Evolutionary conservation across 2,797 vertebrate genomes (phyloP).

Genomic region (Enteromius thamalakanensis): DNA sequence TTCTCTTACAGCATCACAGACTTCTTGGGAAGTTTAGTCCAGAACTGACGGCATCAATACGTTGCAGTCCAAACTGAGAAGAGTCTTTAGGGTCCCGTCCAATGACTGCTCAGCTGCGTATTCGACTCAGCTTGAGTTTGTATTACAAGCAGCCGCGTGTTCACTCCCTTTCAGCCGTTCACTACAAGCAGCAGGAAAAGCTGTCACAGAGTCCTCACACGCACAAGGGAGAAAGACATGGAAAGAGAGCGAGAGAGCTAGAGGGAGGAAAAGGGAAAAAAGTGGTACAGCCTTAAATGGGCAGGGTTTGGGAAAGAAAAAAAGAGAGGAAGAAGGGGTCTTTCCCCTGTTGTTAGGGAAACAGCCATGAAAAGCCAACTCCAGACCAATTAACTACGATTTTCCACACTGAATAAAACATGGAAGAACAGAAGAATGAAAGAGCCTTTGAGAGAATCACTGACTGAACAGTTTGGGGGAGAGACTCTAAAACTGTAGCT

Average conservation of each 20-base stretch:
- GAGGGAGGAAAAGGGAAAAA: slow-evolving; percentile 42
- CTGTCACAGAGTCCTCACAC: slow-evolving; percentile 54
- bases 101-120: slow-evolving; percentile 45
- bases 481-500: not conserved
- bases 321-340: slow-evolving; percentile 57
- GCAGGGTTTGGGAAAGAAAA: slow-evolving; percentile 70
- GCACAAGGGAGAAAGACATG: slow-evolving; percentile 19
- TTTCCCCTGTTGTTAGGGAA: slow-evolving; percentile 68
- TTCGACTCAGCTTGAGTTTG: slow-evolving; percentile 12
- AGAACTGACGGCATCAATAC: slow-evolving; percentile 14
- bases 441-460: slow-evolving; percentile 40
- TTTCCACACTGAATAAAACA: slow-evolving; percentile 68
- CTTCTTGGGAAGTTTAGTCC: slow-evolving; percentile 22
- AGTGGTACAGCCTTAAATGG: slow-evolving; percentile 81
- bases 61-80: slow-evolving; percentile 22
- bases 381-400: slow-evolving; percentile 69
- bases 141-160: slow-evolving; percentile 67
- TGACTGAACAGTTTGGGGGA: slow-evolving; percentile 28
- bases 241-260: slow-evolving; percentile 25
- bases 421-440: slow-evolving; percentile 56
- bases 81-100: slow-evolving; percentile 15
- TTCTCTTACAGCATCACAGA: slow-evolving; percentile 8
- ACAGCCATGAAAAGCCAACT: slow-evolving; percentile 66
- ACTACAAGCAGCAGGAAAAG: slow-evolving; percentile 57
- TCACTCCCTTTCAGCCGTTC: slow-evolving; percentile 47